Conservation (phyloP, 2,888 invertebrate species). For the Myathropa florea region DNA sequence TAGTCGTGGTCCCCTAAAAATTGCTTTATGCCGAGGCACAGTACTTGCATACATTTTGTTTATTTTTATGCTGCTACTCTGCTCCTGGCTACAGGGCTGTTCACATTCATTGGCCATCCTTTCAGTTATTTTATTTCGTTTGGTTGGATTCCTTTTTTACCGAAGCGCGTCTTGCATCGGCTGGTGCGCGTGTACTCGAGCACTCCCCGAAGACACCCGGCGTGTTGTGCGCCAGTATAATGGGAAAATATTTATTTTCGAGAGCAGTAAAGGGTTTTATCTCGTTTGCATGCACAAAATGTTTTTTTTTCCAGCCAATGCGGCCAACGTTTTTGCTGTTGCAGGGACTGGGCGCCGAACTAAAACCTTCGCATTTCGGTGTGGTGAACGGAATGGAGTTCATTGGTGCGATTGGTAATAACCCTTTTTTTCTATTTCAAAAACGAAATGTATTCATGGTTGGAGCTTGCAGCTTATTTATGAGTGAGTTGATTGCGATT, state of each 20-base stretch:
- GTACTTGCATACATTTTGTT: conserved; percentile 10
- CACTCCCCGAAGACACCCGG: background rate
- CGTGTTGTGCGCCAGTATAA: conserved; percentile 20
- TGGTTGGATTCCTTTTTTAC: conserved; percentile 8
- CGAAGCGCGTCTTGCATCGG: conserved; percentile 4
- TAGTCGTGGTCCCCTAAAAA: background rate
- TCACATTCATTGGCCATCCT: conserved; percentile 43
- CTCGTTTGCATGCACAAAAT: conserved; percentile 63
- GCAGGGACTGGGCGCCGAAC: conserved; percentile 1
- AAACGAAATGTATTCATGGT: conserved; percentile 15
- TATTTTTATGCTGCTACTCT: conserved; percentile 15
- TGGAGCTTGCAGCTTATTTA: conserved; percentile 59
- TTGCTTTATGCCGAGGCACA: conserved; percentile 2
- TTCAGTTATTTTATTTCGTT: conserved; percentile 41
- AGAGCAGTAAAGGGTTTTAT: conserved; percentile 51
- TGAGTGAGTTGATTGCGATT: conserved; percentile 55
- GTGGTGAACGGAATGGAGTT: conserved; percentile 24
- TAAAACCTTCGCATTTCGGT: conserved; percentile 46
- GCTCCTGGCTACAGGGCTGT: conserved; percentile 17
- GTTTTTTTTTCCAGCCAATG: conserved; percentile 33
- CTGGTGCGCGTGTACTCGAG: background rate
- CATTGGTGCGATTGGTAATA: background rate
- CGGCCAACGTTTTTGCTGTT: conserved; percentile 16
- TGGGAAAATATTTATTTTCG: conserved; percentile 62
- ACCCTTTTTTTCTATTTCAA: conserved; percentile 7